Conservation (phyloP, 2,888 invertebrate genomes). For the Xestia xanthographa region DNA sequence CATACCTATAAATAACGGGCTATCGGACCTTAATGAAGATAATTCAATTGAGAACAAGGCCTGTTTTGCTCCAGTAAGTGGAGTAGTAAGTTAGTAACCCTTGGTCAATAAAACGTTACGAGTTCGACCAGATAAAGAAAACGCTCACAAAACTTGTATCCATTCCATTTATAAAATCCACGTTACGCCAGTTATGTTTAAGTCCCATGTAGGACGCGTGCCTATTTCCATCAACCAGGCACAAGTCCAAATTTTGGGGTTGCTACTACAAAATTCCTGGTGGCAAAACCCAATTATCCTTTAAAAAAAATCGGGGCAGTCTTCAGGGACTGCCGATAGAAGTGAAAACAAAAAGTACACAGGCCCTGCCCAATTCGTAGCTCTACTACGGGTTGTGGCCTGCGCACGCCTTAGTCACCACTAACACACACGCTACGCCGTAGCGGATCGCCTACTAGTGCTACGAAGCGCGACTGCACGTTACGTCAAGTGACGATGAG, state of each 20-base stretch:
- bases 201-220: not conserved
- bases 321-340: too few relatives aligned
- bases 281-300: not conserved
- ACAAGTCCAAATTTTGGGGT: not conserved
- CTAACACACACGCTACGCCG: too few relatives aligned
- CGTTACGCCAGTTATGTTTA: too few relatives aligned
- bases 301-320: too few relatives aligned
- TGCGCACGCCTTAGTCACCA: too few relatives aligned
- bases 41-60: constrained; percentile 18
- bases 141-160: not conserved
- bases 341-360: too few relatives aligned
- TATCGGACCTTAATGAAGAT: constrained; percentile 33
- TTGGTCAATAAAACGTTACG: constrained; percentile 18
- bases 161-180: not conserved
- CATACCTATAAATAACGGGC: not conserved
- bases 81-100: constrained; percentile 9
- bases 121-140: constrained; percentile 9
- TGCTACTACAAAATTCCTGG: not conserved
- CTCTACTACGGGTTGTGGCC: too few relatives aligned
- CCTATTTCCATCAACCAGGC: not conserved
- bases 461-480: too few relatives aligned
- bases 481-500: too few relatives aligned
- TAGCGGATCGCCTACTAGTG: too few relatives aligned
- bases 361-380: too few relatives aligned
- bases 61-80: constrained; percentile 11